Percentiles rank a stretch among this genome's conserved stretches.
These are phyloP conservation scores for Rhodinocichla rosea DNA, from an alignment of 2,113 vertebrate species.

Conservation along the genomic window DNA sequence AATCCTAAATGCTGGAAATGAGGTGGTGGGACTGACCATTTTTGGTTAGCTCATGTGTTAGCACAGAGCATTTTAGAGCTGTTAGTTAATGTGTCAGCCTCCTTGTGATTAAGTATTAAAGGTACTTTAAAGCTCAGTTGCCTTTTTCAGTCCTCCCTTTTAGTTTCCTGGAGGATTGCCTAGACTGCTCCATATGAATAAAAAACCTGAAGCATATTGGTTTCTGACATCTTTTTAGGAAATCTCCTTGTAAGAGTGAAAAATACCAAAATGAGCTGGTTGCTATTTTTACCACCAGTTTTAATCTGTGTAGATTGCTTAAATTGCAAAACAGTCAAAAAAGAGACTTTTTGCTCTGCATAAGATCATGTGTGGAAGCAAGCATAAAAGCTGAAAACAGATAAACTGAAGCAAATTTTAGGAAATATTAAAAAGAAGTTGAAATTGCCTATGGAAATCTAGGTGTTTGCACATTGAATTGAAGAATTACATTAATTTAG, in stretches of 20 bases:
- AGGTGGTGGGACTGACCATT: background rate
- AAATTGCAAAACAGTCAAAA: background rate
- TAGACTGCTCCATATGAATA: background rate
- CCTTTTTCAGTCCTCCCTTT: background rate
- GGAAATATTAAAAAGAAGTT: background rate
- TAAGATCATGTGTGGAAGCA: background rate
- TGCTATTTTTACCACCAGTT: background rate
- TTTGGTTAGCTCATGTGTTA: background rate
- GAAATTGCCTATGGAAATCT: background rate
- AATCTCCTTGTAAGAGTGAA: background rate
- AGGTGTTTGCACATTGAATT: background rate
- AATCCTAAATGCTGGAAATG: background rate
- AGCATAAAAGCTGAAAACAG: background rate
- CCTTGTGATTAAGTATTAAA: background rate
- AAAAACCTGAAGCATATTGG: background rate
- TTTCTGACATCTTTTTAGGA: background rate
- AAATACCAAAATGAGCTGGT: background rate
- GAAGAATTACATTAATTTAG: background rate
- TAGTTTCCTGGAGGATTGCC: background rate
- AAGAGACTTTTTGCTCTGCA: fast-evolving
- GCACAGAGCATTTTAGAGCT: background rate
- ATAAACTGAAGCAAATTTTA: background rate
- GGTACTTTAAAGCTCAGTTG: background rate
- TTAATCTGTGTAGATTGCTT: background rate
- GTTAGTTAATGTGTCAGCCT: background rate